Conservation (phyloP, 2,797 vertebrate genomes). For the Pygocentrus nattereri region DNA sequence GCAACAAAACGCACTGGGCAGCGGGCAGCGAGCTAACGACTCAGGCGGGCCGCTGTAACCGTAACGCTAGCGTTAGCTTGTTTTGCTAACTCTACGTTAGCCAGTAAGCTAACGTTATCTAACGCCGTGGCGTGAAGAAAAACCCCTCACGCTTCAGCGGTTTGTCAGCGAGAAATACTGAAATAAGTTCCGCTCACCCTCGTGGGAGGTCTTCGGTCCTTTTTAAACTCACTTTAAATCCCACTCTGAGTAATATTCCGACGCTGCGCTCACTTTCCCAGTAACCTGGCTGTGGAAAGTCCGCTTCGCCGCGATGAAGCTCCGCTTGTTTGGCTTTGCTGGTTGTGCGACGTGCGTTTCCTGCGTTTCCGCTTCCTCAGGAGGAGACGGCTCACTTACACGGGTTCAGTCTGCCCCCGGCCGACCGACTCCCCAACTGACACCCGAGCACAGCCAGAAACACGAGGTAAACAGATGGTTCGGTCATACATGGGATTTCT, state of each 20-base stretch:
- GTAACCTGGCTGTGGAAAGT: background rate
- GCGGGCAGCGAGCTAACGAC: background rate
- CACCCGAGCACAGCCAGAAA: background rate
- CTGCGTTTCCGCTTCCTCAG: slow-evolving; percentile 49
- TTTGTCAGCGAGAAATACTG: background rate
- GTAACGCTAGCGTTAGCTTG: slow-evolving; percentile 22
- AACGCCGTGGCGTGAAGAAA: slow-evolving; percentile 11
- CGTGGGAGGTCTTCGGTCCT: background rate
- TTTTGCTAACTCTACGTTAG: slow-evolving; percentile 37
- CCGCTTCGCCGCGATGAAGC: background rate
- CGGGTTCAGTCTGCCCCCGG: slow-evolving; percentile 16
- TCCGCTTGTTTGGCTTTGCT: slow-evolving; percentile 34
- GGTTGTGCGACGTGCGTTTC: slow-evolving; percentile 16
- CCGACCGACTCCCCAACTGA: background rate
- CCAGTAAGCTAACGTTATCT: slow-evolving; percentile 10
- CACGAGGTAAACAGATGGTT: too few relatives aligned
- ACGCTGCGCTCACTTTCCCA: background rate
- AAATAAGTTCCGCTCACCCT: slow-evolving; percentile 11
- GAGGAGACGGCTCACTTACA: background rate
- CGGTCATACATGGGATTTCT: too few relatives aligned
- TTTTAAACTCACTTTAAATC: background rate
- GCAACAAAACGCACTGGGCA: background rate
- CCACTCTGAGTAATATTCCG: background rate
- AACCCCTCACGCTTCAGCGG: background rate
- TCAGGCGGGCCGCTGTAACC: slow-evolving; percentile 1